phyloP scores from a whole-genome alignment of 2,113 vertebrate species.

The Heterochromis multidens region DNA sequence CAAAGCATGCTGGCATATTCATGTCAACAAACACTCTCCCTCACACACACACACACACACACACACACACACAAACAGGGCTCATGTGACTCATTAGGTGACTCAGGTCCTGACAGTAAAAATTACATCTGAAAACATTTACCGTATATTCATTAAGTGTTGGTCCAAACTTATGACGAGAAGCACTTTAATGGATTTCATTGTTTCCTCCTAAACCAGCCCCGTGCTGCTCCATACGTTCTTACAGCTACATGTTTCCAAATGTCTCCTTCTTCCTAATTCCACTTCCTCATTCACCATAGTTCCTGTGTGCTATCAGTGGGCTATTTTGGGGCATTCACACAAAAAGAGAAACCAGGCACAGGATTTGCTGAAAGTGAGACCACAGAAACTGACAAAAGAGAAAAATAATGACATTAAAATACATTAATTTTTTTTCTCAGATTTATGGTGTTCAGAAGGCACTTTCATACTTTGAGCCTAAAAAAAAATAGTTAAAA shows the following conservation, averaged over 20 bases:
- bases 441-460: neutral
- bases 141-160: conserved; percentile 54
- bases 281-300: conserved; percentile 52
- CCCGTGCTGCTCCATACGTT: neutral
- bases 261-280: conserved; percentile 40
- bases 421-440: neutral
- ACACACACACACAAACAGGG: neutral
- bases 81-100: conserved; percentile 62
- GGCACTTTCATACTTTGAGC: neutral
- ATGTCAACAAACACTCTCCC: conserved; percentile 43
- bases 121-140: conserved; percentile 57
- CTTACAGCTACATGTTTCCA: neutral
- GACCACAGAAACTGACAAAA: neutral
- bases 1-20: conserved; percentile 39
- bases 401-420: neutral
- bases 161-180: conserved; percentile 42
- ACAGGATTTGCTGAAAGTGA: conserved; percentile 1
- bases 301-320: conserved; percentile 21
- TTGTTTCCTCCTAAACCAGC: conserved; percentile 6
- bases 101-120: conserved; percentile 64
- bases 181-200: conserved; percentile 41
- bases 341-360: conserved; percentile 10
- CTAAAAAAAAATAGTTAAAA: neutral
- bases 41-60: conserved; percentile 3
- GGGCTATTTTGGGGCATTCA: conserved; percentile 17